Evolutionary conservation across 1,140 invertebrate species (phyloP).

Genomic region (Caenorhabditis latens): DNA sequence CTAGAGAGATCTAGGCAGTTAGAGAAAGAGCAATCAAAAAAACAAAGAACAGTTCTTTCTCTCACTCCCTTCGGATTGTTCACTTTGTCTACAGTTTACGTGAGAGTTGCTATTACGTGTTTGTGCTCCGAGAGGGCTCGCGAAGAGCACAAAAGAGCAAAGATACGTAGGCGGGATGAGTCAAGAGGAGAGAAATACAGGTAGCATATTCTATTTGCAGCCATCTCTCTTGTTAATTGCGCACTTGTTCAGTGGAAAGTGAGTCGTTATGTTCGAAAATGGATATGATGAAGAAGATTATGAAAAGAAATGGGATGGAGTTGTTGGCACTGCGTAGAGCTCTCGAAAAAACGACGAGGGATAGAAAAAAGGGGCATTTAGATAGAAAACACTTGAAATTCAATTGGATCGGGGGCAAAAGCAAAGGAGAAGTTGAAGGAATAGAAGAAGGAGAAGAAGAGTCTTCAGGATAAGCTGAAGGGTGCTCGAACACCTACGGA

Average conservation of each 20-base stretch:
- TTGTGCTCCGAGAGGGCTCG: background rate
- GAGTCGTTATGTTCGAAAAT: conserved; percentile 24
- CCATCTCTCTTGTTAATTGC: background rate
- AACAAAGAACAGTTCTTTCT: conserved; percentile 15
- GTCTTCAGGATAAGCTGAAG: conserved; percentile 30
- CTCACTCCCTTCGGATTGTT: background rate
- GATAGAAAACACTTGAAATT: conserved; percentile 56
- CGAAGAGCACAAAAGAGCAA: conserved; percentile 43
- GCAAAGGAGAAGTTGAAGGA: background rate
- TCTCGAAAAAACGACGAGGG: conserved; percentile 3
- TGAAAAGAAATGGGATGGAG: background rate
- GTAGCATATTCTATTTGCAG: background rate
- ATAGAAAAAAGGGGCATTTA: conserved; percentile 46
- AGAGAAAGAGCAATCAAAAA: conserved; percentile 38
- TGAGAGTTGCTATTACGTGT: conserved; percentile 34
- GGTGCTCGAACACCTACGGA: conserved; percentile 48
- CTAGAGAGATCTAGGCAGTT: background rate
- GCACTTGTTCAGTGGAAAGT: conserved; percentile 6
- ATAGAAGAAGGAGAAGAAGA: background rate
- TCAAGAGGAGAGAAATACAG: conserved; percentile 35
- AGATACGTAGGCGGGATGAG: conserved; percentile 32
- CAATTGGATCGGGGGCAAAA: conserved; percentile 50
- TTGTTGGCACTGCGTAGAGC: conserved; percentile 10
- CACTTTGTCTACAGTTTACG: conserved; percentile 50
- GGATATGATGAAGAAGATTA: conserved; percentile 27